Evolutionary conservation across 2,888 invertebrate species (phyloP).

Genomic region (Drosophila anceps): DNA sequence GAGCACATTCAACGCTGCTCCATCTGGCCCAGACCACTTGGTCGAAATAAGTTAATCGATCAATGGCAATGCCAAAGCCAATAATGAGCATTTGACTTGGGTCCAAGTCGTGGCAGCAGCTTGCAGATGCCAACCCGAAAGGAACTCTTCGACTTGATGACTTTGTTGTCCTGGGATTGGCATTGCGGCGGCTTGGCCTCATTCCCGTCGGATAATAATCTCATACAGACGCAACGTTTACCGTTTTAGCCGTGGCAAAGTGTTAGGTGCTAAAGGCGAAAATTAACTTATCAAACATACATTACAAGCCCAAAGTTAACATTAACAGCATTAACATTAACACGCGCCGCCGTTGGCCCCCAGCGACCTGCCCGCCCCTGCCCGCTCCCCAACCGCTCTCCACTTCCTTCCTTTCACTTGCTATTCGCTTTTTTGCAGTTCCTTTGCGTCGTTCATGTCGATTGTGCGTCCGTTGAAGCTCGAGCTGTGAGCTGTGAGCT

Average conservation of each 20-base stretch:
- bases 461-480: conserved; percentile 25
- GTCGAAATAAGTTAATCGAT: conserved; percentile 63
- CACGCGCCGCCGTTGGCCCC: conserved; percentile 33
- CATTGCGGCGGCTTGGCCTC: conserved; percentile 13
- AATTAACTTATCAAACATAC: conserved; percentile 80
- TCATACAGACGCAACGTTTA: conserved; percentile 9
- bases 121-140: not conserved
- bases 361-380: not conserved
- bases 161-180: conserved; percentile 68
- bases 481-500: conserved; percentile 8
- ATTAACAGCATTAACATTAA: conserved; percentile 74
- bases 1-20: not conserved
- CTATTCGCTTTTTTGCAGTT: not conserved
- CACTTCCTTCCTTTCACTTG: not conserved
- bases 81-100: conserved; percentile 32
- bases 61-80: conserved; percentile 49
- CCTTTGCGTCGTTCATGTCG: conserved; percentile 25
- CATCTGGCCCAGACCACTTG: not conserved
- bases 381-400: no score
- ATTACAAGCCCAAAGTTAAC: conserved; percentile 73
- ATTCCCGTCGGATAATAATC: conserved; percentile 13
- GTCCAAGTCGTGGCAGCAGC: not conserved
- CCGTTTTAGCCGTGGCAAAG: conserved; percentile 21
- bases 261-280: conserved; percentile 59
- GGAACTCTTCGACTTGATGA: conserved; percentile 50